Conservation (phyloP, 2,797 vertebrate genomes). For the Macrochelys suwanniensis region DNA sequence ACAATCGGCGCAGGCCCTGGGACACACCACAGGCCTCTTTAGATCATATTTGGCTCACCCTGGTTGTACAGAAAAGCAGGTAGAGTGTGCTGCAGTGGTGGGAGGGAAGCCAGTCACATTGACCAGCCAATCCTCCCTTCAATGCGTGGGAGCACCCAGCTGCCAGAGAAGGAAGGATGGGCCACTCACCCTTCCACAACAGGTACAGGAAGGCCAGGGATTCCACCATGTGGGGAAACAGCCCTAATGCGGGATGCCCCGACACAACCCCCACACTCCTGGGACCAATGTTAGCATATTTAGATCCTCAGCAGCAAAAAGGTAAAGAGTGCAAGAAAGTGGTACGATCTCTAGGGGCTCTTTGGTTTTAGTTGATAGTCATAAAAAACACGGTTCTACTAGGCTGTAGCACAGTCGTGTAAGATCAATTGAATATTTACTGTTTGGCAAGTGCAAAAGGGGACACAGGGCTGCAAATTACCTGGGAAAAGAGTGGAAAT, state of each 20-base stretch:
- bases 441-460: conserved; percentile 57
- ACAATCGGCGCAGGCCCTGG: neutral
- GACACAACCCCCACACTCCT: conserved; percentile 52
- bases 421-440: conserved; percentile 51
- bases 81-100: conserved; percentile 10
- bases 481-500: neutral
- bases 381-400: conserved; percentile 51
- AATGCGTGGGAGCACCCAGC: conserved; percentile 51
- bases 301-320: conserved; percentile 66
- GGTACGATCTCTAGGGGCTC: conserved; percentile 70
- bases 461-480: conserved; percentile 7
- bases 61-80: neutral
- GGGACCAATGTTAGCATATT: conserved; percentile 58
- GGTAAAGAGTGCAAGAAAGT: conserved; percentile 44
- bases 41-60: conserved; percentile 2
- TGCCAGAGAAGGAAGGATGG: conserved; percentile 45
- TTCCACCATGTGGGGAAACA: conserved; percentile 68
- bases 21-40: conserved; percentile 15
- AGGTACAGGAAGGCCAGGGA: conserved; percentile 74
- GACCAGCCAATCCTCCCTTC: conserved; percentile 39
- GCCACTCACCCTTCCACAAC: conserved; percentile 63
- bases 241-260: conserved; percentile 45
- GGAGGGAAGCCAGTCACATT: conserved; percentile 43
- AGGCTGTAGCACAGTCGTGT: conserved; percentile 49
- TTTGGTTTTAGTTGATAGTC: conserved; percentile 77